Conservation (phyloP, 2,888 invertebrate genomes). For the Papilio gigon region DNA sequence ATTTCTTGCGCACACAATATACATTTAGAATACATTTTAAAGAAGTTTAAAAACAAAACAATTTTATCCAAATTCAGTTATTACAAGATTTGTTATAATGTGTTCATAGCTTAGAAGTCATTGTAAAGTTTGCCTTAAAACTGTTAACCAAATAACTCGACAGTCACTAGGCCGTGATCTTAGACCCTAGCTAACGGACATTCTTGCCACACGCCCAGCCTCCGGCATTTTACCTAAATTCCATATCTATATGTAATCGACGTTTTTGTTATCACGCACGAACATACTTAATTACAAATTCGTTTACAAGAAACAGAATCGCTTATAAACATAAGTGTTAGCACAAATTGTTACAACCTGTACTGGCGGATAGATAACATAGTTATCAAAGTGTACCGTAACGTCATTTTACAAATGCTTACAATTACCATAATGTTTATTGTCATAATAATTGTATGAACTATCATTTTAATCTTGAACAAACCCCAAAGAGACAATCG, state of each 20-base stretch:
- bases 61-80: too few relatives aligned
- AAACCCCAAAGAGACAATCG: neutral
- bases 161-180: constrained; percentile 32
- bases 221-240: constrained; percentile 31
- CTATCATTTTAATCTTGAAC: constrained; percentile 13
- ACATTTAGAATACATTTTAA: too few relatives aligned
- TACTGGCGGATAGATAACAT: constrained; percentile 6
- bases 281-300: constrained; percentile 8
- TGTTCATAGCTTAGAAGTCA: neutral
- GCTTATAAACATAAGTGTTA: constrained; percentile 4
- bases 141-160: constrained; percentile 1
- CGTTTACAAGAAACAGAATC: constrained; percentile 1
- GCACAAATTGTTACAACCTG: constrained; percentile 18
- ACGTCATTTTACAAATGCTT: constrained; percentile 26
- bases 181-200: constrained; percentile 32
- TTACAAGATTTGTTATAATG: too few relatives aligned
- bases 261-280: constrained; percentile 27
- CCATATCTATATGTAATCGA: constrained; percentile 23
- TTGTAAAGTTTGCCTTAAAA: constrained; percentile 26
- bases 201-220: constrained; percentile 17
- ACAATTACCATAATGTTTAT: constrained; percentile 31
- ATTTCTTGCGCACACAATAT: too few relatives aligned
- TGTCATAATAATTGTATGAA: constrained; percentile 12
- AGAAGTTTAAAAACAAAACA: too few relatives aligned
- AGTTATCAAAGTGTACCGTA: constrained; percentile 30